Evolutionary conservation across 2,888 invertebrate genomes (phyloP), one percentile per base, ranked within the genome.

Genomic region (Caenorhabditis panamensis): DNA sequence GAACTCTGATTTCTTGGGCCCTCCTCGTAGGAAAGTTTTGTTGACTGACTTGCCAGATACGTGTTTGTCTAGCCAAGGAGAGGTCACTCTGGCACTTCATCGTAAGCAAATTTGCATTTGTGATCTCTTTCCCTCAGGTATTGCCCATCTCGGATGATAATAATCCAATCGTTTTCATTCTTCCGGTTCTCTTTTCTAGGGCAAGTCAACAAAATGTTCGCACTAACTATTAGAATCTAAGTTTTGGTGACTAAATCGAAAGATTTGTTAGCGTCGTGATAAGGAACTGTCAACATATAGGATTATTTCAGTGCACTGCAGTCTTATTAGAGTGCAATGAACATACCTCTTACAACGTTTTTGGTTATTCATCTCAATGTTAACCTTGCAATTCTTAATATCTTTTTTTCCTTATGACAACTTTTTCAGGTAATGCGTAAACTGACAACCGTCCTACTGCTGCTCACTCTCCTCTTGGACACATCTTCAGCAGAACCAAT

Each of bases 81-180:
- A 31, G 78, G 71, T 78, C 78, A 44, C 61, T 78, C 54, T 64
- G 64, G 63, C 68, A 69, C 77, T 77, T 77, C 69, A 64, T 63
- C 73, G 53, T 73, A 69, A 64, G 68, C 79, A 73, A 68, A 79
- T 79, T 79, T 79, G 73, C 73, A 68, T 73, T 79, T 79, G 58
- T 73, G 79, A 79, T 79, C 56, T 79, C 47, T 64, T 63, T 51
- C 63, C 51, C 63, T 61, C 53, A 66, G 66, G 66, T 75, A 66
- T 75, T 75, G 59, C 44, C 66, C 64, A 64, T 64, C 49, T 37
- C 53, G 36, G 28, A 28, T n/a, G 54, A 28, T 22, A 44, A 66
- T 63, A 73, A 73, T 24, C 20, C 73, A 64, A 36, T 51, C 47
- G 26, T 72, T 53, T 41, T 20, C 44, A 6, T 44, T 22, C 41